Conservation (phyloP, 2,797 vertebrate genomes). For the Telmatherina bonti region DNA sequence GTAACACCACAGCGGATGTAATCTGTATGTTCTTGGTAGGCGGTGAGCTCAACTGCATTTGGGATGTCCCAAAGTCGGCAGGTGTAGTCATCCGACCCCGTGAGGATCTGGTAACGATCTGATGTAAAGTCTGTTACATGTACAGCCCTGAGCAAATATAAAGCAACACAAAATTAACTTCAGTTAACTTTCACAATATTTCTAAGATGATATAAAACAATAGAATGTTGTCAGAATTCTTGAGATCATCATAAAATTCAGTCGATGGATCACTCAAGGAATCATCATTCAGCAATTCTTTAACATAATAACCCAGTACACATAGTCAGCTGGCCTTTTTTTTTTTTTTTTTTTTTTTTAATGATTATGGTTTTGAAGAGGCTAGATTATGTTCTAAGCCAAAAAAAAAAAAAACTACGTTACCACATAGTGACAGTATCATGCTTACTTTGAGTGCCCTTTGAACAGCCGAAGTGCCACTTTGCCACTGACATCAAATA, state of each 20-base stretch:
- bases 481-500: constrained; percentile 90
- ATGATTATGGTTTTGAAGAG: not conserved
- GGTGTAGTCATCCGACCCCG: constrained; percentile 93
- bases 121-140: constrained; percentile 92
- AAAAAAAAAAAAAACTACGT: not conserved
- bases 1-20: constrained; percentile 92
- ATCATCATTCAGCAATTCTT: constrained; percentile 64
- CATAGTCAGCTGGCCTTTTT: not conserved
- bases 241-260: constrained; percentile 69
- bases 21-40: constrained; percentile 91
- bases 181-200: not conserved
- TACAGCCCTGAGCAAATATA: constrained; percentile 84
- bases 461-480: constrained; percentile 90
- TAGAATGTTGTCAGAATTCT: constrained; percentile 65
- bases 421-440: not conserved
- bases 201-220: not conserved
- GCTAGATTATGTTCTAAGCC: not conserved
- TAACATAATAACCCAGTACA: not conserved
- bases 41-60: constrained; percentile 83
- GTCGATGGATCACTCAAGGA: constrained; percentile 78
- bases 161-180: not conserved
- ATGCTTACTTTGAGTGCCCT: constrained; percentile 91
- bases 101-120: constrained; percentile 90
- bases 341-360: too few species aligned
- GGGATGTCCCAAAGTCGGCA: constrained; percentile 94